Evolutionary conservation across 2,113 vertebrate genomes (phyloP).

Genomic region (Leptobrachium ailaonicum): DNA sequence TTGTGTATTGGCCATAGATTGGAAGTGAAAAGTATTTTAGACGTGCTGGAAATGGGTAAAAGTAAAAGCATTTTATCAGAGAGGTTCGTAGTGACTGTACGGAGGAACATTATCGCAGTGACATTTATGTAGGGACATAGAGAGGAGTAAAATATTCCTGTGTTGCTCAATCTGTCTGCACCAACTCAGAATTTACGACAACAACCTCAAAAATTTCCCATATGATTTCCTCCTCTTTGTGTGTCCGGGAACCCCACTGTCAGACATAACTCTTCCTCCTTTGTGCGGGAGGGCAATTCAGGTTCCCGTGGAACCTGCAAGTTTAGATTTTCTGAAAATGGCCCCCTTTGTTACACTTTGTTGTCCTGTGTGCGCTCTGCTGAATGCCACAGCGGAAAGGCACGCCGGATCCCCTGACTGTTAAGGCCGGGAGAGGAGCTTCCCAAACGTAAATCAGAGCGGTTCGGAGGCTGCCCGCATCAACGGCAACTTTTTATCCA

Average conservation of each 20-base stretch:
- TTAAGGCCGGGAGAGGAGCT: conserved; percentile 24
- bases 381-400: conserved; percentile 31
- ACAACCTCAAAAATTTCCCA: not conserved
- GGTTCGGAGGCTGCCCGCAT: conserved; percentile 2
- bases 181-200: not conserved
- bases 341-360: conserved; percentile 6
- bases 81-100: too few relatives aligned
- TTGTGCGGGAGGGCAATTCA: conserved; percentile 5
- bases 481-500: not conserved
- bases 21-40: too few relatives aligned
- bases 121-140: not conserved
- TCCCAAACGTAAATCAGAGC: conserved; percentile 62
- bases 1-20: too few relatives aligned
- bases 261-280: conserved; percentile 1
- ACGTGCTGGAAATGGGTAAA: too few relatives aligned
- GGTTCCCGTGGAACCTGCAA: conserved; percentile 25
- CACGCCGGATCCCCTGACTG: not conserved
- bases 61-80: too few relatives aligned
- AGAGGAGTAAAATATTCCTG: not conserved
- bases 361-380: conserved; percentile 5
- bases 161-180: not conserved
- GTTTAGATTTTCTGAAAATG: conserved; percentile 20
- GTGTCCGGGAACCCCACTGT: not conserved
- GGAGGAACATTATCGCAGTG: too few relatives aligned
- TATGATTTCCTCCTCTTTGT: not conserved